These are phyloP conservation scores for Gortyna flavago DNA, from an alignment of 2,888 invertebrate species.

Conservation along the genomic window DNA sequence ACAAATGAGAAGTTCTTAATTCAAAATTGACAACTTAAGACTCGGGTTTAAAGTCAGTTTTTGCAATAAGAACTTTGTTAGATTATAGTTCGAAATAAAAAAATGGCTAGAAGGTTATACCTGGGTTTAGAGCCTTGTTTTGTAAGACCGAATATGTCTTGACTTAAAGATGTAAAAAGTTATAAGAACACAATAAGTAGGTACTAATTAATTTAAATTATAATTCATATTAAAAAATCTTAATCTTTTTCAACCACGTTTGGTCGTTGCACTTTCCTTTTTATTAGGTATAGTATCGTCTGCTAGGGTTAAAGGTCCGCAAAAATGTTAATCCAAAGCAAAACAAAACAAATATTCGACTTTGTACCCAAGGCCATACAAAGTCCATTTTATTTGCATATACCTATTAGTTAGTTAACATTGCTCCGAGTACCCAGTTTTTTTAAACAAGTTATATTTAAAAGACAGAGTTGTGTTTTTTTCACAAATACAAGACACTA, in stretches of 20 bases:
- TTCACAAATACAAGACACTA: no score
- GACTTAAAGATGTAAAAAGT: not conserved
- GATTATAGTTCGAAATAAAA: no score
- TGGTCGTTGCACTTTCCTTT: not conserved
- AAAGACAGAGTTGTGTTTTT: no score
- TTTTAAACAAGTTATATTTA: no score
- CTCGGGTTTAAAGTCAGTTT: no score
- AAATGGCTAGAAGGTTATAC: no score
- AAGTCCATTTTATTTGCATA: not conserved
- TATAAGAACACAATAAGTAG: not conserved
- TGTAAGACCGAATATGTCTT: not conserved
- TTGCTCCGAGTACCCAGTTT: no score
- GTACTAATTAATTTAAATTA: not conserved
- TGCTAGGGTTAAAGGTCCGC: not conserved
- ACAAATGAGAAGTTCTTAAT: no score
- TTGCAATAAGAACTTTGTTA: no score
- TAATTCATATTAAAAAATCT: not conserved
- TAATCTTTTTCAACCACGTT: not conserved
- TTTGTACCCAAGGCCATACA: slow-evolving; percentile 7
- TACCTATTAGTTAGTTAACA: no score
- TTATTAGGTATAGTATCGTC: not conserved
- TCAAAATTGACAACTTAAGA: no score
- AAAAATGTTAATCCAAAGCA: not conserved
- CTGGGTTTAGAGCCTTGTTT: no score
- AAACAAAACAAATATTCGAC: slow-evolving; percentile 8